A percentile compares a stretch with the other conserved stretches of the same genome.
These are phyloP conservation scores for Urechis unicinctus DNA, from an alignment of 2,888 invertebrate genomes.

Conservation along the genomic window DNA sequence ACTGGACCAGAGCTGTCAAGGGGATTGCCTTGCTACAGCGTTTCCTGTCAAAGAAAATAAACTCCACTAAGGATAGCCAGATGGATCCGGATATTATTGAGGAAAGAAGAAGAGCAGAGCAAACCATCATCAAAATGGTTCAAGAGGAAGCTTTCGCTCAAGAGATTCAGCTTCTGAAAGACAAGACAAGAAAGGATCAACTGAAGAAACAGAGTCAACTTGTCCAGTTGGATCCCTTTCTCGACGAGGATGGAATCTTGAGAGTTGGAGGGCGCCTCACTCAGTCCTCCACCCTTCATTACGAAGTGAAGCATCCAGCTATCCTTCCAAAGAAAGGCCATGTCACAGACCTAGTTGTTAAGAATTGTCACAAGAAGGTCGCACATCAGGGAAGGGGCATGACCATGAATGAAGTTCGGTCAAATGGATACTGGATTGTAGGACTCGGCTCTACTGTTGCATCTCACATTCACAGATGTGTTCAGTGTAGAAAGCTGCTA, in stretches of 20 bases:
- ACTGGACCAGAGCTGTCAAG: conserved; percentile 3
- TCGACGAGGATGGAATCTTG: no score
- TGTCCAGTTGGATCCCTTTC: no score
- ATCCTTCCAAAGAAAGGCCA: no score
- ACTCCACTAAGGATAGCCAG: no score
- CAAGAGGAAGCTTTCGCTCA: conserved; percentile 4
- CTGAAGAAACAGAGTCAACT: no score
- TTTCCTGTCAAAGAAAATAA: no score
- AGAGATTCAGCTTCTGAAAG: neutral
- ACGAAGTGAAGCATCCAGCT: no score
- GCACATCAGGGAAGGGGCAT: conserved; percentile 8
- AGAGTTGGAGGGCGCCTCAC: no score
- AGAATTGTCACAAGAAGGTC: conserved; percentile 1
- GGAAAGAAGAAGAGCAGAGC: neutral
- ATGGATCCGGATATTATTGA: no score
- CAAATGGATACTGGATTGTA: conserved; percentile 6
- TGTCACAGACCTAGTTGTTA: conserved; percentile 10
- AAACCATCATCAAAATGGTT: neutral
- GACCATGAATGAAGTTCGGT: conserved; percentile 6
- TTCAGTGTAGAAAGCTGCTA: conserved; percentile 5
- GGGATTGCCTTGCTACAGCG: conserved; percentile 3
- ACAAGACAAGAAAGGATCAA: no score
- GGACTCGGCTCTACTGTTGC: neutral
- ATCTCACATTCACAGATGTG: conserved; percentile 4
- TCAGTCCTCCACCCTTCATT: no score